Evolutionary conservation across 2,888 invertebrate species (phyloP), one percentile per base, ranked within the genome.

Genomic region (Polyommatus icarus): DNA sequence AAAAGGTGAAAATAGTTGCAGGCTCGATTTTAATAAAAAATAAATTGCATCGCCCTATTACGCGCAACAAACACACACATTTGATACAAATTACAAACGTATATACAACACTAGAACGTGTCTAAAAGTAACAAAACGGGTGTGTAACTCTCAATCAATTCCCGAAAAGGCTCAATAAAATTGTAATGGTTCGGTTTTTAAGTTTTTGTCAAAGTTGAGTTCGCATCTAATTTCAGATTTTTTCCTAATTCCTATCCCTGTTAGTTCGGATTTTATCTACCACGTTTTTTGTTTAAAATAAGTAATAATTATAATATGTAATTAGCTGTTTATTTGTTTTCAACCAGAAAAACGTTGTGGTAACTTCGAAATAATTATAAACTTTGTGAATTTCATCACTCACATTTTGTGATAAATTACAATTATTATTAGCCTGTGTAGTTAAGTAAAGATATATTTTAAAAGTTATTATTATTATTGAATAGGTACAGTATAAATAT

Each of bases 361-460:
- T 72, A 40, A 50, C 20, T 50, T 73, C 50, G 12, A 50, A 50
- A 50, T 50, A 24, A 20, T 73, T 50, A 24, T 50, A 10, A 6
- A 46, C 10, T 24, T 73, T 75, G 15, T 50, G 18, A 75, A 50
- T 50, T 18, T 7, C 29, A 75, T 29, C 46, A 18, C 8, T 18
- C 75, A 67, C 46, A 40, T 73, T 73, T 40, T 46, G 72, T 73
- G 73, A 73, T 73, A 73, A 73, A 40, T 73, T 73, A 73, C 72
- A 46, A 73, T 73, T 73, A 72, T 72, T 46, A 72, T 72, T 72
- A 72, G 46, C 46, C 7, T 40, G 40, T 72, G n/a, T 46, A 72
- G 46, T 46, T 72, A 46, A 72, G 40, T 72, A 40, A 36, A 72
- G 20, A 46, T 72, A 72, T 72, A 72, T 72, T 46, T 72, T 72